Percentiles rank a stretch among this genome's conserved stretches.
These are phyloP conservation scores for Euleptes europaea DNA, from an alignment of 2,113 vertebrate species.

Conservation along the genomic window DNA sequence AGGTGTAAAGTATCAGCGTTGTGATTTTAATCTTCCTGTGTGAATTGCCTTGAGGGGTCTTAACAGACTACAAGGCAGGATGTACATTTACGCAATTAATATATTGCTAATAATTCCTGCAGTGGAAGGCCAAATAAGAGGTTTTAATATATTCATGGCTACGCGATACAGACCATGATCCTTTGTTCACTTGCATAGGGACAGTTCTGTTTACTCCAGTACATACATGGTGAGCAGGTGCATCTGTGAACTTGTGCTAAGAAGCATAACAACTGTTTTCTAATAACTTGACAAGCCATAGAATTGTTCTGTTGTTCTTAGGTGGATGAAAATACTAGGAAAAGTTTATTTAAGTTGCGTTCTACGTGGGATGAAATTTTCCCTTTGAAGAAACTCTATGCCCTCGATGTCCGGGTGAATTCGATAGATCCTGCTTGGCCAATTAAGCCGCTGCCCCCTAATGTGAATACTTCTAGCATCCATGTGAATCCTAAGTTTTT, in stretches of 20 bases:
- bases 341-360: slow-evolving; percentile 98
- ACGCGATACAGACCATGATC: neutral
- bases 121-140: neutral
- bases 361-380: slow-evolving; percentile 99
- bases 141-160: neutral
- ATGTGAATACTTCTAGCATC: slow-evolving; percentile 95
- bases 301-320: slow-evolving; percentile 90
- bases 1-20: neutral
- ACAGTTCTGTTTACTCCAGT: slow-evolving; percentile 1
- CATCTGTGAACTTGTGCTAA: slow-evolving; percentile 49
- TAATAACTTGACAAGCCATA: slow-evolving; percentile 85
- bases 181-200: slow-evolving; percentile 8
- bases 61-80: neutral
- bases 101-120: neutral
- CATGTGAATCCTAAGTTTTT: slow-evolving; percentile 99
- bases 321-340: slow-evolving; percentile 99
- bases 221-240: neutral
- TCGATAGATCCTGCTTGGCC: slow-evolving; percentile 97
- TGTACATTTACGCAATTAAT: neutral
- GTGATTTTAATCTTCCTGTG: neutral
- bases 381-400: slow-evolving; percentile 94
- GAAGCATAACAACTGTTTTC: slow-evolving; percentile 70
- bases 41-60: neutral
- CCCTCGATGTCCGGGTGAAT: slow-evolving; percentile 94
- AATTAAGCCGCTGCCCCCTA: slow-evolving; percentile 94